Conservation (phyloP, 2,113 vertebrate species). For the Cathartes aura region DNA sequence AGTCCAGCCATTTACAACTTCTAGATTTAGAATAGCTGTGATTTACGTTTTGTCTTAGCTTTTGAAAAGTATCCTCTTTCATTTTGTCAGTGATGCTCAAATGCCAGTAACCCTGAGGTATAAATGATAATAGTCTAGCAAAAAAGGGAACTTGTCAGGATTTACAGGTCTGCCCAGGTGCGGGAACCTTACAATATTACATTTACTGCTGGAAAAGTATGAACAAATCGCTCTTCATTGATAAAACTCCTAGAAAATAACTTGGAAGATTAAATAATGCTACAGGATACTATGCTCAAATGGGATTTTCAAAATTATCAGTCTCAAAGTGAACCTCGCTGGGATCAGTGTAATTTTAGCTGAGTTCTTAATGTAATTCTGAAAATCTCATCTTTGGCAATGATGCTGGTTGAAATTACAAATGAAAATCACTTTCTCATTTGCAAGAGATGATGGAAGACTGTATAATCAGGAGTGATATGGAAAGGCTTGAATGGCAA, state of each 20-base stretch:
- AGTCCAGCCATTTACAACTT: not conserved
- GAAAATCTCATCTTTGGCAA: not conserved
- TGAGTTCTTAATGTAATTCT: not conserved
- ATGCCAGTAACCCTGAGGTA: not conserved
- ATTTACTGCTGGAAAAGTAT: not conserved
- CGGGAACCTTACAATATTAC: not conserved
- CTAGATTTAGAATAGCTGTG: not conserved
- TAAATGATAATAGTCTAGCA: not conserved
- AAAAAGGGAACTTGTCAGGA: not conserved
- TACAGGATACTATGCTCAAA: not conserved
- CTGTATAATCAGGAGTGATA: not conserved
- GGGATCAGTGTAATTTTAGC: not conserved
- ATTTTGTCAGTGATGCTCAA: not conserved
- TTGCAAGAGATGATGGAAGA: not conserved
- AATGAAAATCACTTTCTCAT: not conserved
- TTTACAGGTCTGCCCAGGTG: not conserved
- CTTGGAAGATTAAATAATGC: not conserved
- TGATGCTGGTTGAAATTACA: not conserved
- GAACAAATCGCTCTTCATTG: not conserved
- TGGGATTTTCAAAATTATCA: not conserved
- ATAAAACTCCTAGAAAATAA: not conserved
- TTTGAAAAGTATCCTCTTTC: not conserved
- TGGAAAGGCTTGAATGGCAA: not conserved
- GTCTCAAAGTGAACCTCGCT: not conserved
- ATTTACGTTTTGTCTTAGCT: not conserved